phyloP scores from a whole-genome alignment of 1,140 invertebrate species.

The Drosophila teissieri region DNA sequence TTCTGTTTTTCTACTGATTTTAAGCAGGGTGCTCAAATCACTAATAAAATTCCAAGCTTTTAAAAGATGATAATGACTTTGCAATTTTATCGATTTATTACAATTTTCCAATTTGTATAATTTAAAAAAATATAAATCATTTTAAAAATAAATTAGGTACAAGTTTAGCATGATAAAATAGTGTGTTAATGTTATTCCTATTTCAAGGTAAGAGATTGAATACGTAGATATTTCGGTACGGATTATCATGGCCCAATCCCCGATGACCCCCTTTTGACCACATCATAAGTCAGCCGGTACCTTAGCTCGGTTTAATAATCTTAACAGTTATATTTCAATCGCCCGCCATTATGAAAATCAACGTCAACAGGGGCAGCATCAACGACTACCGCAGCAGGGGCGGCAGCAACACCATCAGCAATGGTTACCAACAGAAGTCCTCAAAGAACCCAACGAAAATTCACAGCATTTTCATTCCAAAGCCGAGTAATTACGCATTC shows the following conservation, averaged over 20 bases:
- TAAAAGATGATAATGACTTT: too few relatives aligned
- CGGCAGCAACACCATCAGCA: slow-evolving; percentile 21
- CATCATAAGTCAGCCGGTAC: slow-evolving; percentile 64
- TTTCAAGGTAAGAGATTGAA: too few relatives aligned
- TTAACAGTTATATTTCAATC: slow-evolving; percentile 63
- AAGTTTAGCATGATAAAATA: too few relatives aligned
- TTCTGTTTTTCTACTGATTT: too few relatives aligned
- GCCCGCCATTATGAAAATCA: slow-evolving; percentile 76
- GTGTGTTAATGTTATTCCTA: too few relatives aligned
- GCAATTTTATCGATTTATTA: too few relatives aligned
- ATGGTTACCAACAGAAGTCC: slow-evolving; percentile 59
- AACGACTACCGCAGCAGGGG: slow-evolving; percentile 25
- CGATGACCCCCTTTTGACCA: slow-evolving; percentile 43
- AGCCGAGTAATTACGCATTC: slow-evolving; percentile 78
- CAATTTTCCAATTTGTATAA: too few relatives aligned
- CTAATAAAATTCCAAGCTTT: too few relatives aligned
- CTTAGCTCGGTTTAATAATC: slow-evolving; percentile 71
- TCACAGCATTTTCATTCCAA: slow-evolving; percentile 62
- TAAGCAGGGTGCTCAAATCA: too few relatives aligned
- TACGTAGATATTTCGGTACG: background rate
- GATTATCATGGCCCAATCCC: background rate
- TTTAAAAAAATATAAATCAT: too few relatives aligned
- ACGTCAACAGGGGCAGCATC: slow-evolving; percentile 51
- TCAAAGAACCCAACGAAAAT: slow-evolving; percentile 44
- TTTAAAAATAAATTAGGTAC: too few relatives aligned